phyloP scores from a whole-genome alignment of 30 jellyfish, hydroid and myxozoan species.

The Pelagia noctiluca region DNA sequence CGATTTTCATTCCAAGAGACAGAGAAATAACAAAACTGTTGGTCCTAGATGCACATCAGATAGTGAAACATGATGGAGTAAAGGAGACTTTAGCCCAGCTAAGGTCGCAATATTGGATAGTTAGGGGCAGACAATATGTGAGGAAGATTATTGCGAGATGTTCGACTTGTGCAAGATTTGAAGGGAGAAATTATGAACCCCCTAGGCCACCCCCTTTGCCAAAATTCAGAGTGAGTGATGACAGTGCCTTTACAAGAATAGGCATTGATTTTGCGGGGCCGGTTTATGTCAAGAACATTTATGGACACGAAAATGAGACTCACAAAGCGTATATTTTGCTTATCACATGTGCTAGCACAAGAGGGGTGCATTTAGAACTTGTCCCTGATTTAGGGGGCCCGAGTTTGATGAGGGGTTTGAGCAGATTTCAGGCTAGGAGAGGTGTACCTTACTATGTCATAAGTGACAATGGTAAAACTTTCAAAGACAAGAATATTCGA shows the following conservation, averaged over 20 bases:
- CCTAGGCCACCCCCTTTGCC: constrained; percentile 37
- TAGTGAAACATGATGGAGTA: background rate
- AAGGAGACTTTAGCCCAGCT: background rate
- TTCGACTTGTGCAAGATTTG: constrained; percentile 10
- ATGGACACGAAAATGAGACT: too few species aligned
- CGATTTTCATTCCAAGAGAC: constrained; percentile 7
- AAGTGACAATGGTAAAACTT: too few species aligned
- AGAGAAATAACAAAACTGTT: background rate
- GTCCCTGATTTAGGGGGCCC: too few species aligned
- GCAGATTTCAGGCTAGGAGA: too few species aligned
- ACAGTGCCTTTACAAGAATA: constrained; percentile 18
- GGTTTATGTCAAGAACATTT: constrained; percentile 11
- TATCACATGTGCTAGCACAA: too few species aligned
- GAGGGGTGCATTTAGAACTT: too few species aligned
- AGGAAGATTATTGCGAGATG: constrained; percentile 1
- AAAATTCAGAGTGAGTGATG: constrained; percentile 5
- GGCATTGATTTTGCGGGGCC: constrained; percentile 48
- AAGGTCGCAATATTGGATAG: too few species aligned
- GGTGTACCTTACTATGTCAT: too few species aligned
- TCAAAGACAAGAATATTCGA: too few species aligned
- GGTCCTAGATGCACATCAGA: background rate
- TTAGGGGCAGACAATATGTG: background rate
- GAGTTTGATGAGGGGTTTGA: too few species aligned
- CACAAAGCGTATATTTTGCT: too few species aligned
- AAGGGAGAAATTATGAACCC: constrained; percentile 15